Evolutionary conservation across 2,113 vertebrate species (phyloP), one percentile per base, ranked within the genome.

Genomic region (Scolopax mira): DNA sequence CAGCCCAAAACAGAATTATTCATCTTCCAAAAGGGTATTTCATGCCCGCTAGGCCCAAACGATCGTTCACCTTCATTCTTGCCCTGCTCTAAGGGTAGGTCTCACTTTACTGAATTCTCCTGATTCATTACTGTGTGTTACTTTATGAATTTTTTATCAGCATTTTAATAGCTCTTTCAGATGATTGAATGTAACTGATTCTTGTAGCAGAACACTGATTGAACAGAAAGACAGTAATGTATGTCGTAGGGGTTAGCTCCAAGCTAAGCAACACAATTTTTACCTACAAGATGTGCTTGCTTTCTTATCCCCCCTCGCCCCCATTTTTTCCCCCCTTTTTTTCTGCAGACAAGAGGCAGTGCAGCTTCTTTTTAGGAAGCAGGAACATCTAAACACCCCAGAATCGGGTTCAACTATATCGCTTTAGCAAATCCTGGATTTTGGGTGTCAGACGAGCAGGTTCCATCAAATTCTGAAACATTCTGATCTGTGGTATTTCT

Each of bases 11-110:
- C 98, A 98, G 98, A 98, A 98, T 98, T 98, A 98, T 98, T 98
- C 98, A 99, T 99, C 98, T 98, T 98, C 98, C 98, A 98, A 98
- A 99, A 98, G 98, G 98, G 98, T 98, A 98, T 98, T 98, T 98
- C 98, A 98, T 98, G 98, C 98, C 98, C 98, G 98, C 98, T 98
- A 98, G 98, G 98, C 98, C 98, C 98, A 98, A 98, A 98, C 98
- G 98, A 98, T 98, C 98, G 97, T 97, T 99, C 98, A 98, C 98
- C 98, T 99, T 98, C 98, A 98, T 98, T 98, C 98, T 98, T 98
- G 97, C 98, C 98, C 98, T 98, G 98, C 98, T 98, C 97, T 98
- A 97, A 98, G 98, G 98, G 98, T 98, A 98, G 98, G 98, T 97
- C 98, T 98, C 98, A 98, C 98, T 98, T 98, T 98, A 97, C 98